Evolutionary conservation across 2,797 vertebrate species (phyloP), one percentile per base, ranked within the genome.

Genomic region (Calcarius lapponicus): DNA sequence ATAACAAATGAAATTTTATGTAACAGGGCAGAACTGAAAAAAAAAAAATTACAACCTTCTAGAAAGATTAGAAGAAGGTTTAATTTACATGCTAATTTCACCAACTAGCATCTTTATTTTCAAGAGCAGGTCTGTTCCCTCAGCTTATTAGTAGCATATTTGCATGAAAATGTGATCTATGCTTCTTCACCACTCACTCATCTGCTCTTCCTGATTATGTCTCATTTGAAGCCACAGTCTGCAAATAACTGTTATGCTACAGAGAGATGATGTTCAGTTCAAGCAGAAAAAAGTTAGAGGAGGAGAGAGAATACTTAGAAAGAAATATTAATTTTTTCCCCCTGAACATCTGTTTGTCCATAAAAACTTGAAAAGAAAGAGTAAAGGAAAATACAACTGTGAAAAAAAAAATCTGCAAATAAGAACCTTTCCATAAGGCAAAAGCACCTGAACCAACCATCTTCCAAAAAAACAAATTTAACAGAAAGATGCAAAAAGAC

Each of bases 61-160:
- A 90, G 83, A 93, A 93, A 89, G 86, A 61, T 51, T 62, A 66
- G 53, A 31, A 74, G 72, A 76, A 69, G 4, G 13, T 85, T 92
- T 76, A 38, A 92, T 95, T 95, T 93, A 90, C 71, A 94, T 84
- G 74, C 29, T 93, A 92, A 92, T 95, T 93, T 14, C 36, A 90
- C 56, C 15, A 76, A 72, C 40, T 45, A 71, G 16, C 8, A 5
- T 65, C 34, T 80, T 93, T 87, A 67, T 87, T 88, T 91, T 89
- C 64, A 89, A 92, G 67, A 76, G n/a, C 6, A 43, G 18, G 60
- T 29, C 34, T 86, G 78, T 73, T 95, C 17, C 57, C 56, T 88
- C 43, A 82, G 58, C 14, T 94, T 95, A 82, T 95, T 84, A 89
- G 80, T 51, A 61, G n/a, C 28, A 21, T 57, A 93, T 92, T 94